phyloP scores from a whole-genome alignment of 2,113 vertebrate species.

The Dendrocopos noguchii region DNA sequence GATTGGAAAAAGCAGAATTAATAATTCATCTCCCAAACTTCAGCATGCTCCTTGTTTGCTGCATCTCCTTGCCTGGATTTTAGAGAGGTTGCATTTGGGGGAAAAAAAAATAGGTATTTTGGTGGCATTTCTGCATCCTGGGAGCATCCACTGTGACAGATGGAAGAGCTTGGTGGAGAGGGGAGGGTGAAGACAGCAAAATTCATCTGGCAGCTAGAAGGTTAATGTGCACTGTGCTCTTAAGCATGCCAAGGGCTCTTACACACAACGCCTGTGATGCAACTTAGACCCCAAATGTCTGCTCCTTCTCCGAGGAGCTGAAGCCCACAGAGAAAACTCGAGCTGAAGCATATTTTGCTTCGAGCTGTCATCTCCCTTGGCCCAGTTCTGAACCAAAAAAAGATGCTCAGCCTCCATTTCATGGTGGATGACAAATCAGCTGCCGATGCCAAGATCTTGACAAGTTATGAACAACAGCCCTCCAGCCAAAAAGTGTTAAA shows the following conservation, averaged over 20 bases:
- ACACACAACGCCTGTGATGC: not conserved
- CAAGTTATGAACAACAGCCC: slow-evolving; percentile 57
- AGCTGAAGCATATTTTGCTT: slow-evolving; percentile 29
- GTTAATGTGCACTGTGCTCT: not conserved
- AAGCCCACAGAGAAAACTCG: not conserved
- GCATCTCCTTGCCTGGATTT: not conserved
- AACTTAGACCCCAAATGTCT: not conserved
- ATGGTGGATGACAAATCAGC: slow-evolving; percentile 53
- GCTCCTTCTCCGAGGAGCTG: not conserved
- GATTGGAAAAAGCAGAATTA: not conserved
- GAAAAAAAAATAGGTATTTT: not conserved
- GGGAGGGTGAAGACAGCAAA: not conserved
- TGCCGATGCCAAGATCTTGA: slow-evolving; percentile 48
- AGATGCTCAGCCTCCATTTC: slow-evolving; percentile 64
- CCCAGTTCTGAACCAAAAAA: slow-evolving; percentile 46
- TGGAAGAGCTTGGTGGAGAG: not conserved
- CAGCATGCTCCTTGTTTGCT: not conserved
- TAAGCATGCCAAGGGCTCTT: not conserved
- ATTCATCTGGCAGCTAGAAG: not conserved
- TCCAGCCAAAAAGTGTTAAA: slow-evolving; percentile 45
- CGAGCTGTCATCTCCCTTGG: slow-evolving; percentile 37
- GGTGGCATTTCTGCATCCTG: not conserved
- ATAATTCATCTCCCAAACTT: slow-evolving; percentile 35
- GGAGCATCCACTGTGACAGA: not conserved
- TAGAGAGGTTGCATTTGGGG: not conserved